phyloP scores from a whole-genome alignment of 2,797 vertebrate species.

The Hipposideros larvatus region DNA sequence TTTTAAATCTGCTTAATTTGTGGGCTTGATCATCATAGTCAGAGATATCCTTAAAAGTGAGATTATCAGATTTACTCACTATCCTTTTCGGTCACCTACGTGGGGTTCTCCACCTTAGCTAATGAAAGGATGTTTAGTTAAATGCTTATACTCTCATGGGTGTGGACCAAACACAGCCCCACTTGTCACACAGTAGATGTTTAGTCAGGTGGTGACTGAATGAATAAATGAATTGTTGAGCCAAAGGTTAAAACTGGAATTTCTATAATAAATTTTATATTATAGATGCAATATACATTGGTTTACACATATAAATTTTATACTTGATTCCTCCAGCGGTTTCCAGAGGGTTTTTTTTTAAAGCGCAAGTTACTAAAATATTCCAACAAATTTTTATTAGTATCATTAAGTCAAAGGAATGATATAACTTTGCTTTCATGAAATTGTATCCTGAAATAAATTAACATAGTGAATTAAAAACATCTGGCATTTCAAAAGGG shows the following conservation, averaged over 20 bases:
- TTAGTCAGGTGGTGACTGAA: neutral
- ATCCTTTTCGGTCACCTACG: neutral
- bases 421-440: neutral
- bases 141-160: neutral
- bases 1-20: neutral
- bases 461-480: neutral
- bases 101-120: neutral
- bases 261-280: neutral
- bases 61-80: neutral
- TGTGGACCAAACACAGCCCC: neutral
- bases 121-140: neutral
- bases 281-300: neutral
- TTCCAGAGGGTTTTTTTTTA: neutral
- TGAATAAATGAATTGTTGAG: neutral
- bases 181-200: neutral
- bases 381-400: neutral
- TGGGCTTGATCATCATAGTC: neutral
- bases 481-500: neutral
- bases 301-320: neutral
- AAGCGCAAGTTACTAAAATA: neutral
- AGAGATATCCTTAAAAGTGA: neutral
- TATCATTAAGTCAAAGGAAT: constrained; percentile 5
- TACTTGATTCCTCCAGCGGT: neutral
- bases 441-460: constrained; percentile 25
- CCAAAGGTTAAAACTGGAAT: neutral